These are phyloP conservation scores for Poeciliopsis presidionis DNA, from an alignment of 2,797 vertebrate species.

Conservation along the genomic window DNA sequence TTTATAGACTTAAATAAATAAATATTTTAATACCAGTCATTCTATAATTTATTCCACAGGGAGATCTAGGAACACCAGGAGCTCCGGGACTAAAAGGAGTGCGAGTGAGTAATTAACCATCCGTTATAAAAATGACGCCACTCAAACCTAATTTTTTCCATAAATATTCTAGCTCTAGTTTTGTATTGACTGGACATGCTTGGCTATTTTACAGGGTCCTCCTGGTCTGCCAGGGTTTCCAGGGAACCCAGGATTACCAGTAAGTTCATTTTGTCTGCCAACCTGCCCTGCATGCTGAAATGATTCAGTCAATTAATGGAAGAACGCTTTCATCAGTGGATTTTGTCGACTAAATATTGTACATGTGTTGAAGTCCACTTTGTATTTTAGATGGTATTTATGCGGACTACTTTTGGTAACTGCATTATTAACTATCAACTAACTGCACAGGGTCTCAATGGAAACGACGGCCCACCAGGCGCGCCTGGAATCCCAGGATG, in stretches of 20 bases:
- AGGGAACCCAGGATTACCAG: slow-evolving; percentile 94
- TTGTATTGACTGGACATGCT: slow-evolving; percentile 30
- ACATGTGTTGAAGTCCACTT: neutral
- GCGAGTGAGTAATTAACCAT: slow-evolving; percentile 82
- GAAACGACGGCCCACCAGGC: slow-evolving; percentile 93
- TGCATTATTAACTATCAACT: neutral
- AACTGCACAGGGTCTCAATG: slow-evolving; percentile 88
- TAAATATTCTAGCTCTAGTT: neutral
- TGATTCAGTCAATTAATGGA: slow-evolving; percentile 3
- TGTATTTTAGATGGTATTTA: neutral
- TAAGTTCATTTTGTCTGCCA: slow-evolving; percentile 73
- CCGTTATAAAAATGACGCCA: neutral
- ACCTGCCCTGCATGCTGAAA: slow-evolving; percentile 10
- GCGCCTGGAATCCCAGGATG: slow-evolving; percentile 92
- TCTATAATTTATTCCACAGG: slow-evolving; percentile 75
- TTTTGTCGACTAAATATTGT: neutral
- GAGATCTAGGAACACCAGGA: slow-evolving; percentile 87
- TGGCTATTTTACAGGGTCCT: slow-evolving; percentile 83
- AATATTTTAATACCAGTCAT: slow-evolving; percentile 7
- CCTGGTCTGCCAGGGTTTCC: slow-evolving; percentile 89
- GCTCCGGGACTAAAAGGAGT: slow-evolving; percentile 91
- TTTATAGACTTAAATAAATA: neutral
- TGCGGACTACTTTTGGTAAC: neutral
- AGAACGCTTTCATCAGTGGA: neutral
- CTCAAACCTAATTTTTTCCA: neutral